phyloP scores from a whole-genome alignment of 2,888 invertebrate species.

The Lymantria monacha region DNA sequence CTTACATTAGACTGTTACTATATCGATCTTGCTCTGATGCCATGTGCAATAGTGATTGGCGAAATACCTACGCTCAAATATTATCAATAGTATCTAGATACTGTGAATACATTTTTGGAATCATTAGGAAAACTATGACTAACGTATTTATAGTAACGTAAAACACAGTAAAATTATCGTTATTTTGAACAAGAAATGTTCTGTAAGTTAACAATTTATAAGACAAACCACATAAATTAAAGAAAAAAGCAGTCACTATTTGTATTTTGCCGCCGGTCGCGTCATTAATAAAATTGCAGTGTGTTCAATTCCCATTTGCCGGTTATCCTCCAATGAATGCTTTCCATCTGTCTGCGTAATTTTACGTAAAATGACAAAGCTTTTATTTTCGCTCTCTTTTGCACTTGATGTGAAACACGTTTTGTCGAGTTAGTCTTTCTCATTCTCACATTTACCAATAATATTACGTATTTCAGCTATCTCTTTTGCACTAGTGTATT shows the following conservation, averaged over 20 bases:
- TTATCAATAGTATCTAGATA: conserved; percentile 4
- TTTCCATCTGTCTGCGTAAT: conserved; percentile 87
- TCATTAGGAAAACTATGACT: too few species aligned
- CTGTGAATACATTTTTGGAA: too few species aligned
- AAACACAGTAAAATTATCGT: too few species aligned
- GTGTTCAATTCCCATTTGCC: conserved; percentile 77
- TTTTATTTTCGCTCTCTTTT: conserved; percentile 46
- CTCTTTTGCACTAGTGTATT: conserved; percentile 40
- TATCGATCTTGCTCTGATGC: conserved; percentile 54
- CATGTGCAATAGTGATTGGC: conserved; percentile 67
- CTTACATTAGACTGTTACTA: conserved; percentile 23
- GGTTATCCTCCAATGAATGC: conserved; percentile 79
- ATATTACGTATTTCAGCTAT: conserved; percentile 45
- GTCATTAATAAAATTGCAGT: conserved; percentile 49
- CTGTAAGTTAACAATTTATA: too few species aligned
- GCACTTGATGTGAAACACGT: conserved; percentile 36
- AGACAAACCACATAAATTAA: too few species aligned
- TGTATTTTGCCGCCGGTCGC: conserved; percentile 47
- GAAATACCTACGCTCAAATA: conserved; percentile 16
- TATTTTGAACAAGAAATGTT: too few species aligned
- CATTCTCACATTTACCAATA: conserved; percentile 52
- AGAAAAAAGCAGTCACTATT: conserved; percentile 18
- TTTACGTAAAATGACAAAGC: conserved; percentile 52
- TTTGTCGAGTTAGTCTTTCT: conserved; percentile 42
- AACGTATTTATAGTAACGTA: too few species aligned